Evolutionary conservation across 2,113 vertebrate species (phyloP).

Genomic region (Tamias sibiricus): DNA sequence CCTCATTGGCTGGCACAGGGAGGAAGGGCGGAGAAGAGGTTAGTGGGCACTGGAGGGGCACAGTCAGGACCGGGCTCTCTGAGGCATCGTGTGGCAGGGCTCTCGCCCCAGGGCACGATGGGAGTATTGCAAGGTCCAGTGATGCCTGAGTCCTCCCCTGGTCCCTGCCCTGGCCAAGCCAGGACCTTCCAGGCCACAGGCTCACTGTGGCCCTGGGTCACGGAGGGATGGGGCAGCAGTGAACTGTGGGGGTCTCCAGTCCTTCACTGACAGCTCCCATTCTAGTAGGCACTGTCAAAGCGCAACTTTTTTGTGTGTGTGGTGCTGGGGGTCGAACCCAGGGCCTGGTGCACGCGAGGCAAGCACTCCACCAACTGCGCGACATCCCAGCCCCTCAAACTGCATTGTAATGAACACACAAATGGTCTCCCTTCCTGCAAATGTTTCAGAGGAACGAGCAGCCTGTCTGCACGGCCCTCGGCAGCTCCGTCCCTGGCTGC

Average conservation of each 20-base stretch:
- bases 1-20: conserved; percentile 95
- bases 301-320: no score
- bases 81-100: not conserved
- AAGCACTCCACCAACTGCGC: no score
- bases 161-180: not conserved
- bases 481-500: no score
- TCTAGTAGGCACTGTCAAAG: not conserved
- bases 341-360: no score
- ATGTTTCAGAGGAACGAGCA: no score
- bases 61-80: not conserved
- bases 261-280: no score
- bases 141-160: not conserved
- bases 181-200: not conserved
- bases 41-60: conserved; percentile 84
- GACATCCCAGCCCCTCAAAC: no score
- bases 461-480: no score
- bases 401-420: fast-evolving
- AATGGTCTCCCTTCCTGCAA: not conserved
- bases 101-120: not conserved
- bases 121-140: no score
- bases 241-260: no score
- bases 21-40: conserved; percentile 93
- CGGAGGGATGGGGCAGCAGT: fast-evolving
- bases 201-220: fast-evolving
- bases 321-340: no score